phyloP scores from a whole-genome alignment of 2,113 vertebrate species.

The Etheostoma spectabile region DNA sequence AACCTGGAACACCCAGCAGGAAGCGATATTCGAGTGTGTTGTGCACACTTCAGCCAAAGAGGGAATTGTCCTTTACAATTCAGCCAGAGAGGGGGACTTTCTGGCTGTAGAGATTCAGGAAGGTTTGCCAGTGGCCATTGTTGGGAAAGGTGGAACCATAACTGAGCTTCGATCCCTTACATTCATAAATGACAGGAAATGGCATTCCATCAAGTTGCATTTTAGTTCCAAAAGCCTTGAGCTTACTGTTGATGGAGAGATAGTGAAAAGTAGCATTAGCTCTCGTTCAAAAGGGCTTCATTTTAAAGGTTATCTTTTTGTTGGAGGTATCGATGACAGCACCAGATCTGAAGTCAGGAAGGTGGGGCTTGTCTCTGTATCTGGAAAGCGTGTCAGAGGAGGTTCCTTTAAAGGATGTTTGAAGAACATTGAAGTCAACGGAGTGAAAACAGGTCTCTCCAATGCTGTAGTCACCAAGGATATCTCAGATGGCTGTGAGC shows the following conservation, averaged over 20 bases:
- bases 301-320: slow-evolving; percentile 85
- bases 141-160: slow-evolving; percentile 82
- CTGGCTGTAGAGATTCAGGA: slow-evolving; percentile 89
- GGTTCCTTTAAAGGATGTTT: slow-evolving; percentile 94
- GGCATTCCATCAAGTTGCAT: slow-evolving; percentile 87
- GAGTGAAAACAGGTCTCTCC: slow-evolving; percentile 85
- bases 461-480: slow-evolving; percentile 89
- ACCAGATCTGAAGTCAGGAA: slow-evolving; percentile 83
- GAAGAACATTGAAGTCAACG: slow-evolving; percentile 85
- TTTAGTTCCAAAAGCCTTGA: slow-evolving; percentile 85
- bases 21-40: slow-evolving; percentile 82
- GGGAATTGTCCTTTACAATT: slow-evolving; percentile 89
- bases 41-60: slow-evolving; percentile 85
- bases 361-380: slow-evolving; percentile 83
- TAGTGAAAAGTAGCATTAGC: slow-evolving; percentile 80
- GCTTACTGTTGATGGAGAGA: slow-evolving; percentile 86
- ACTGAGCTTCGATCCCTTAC: slow-evolving; percentile 83
- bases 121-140: slow-evolving; percentile 83
- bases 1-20: slow-evolving; percentile 77
- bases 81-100: slow-evolving; percentile 87
- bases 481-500: slow-evolving; percentile 90
- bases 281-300: slow-evolving; percentile 76
- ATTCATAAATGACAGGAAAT: slow-evolving; percentile 86
- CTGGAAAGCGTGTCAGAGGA: slow-evolving; percentile 85
- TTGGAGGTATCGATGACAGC: slow-evolving; percentile 88